These are phyloP conservation scores for Drosophila recens DNA, from an alignment of 2,888 invertebrate species.

Conservation along the genomic window DNA sequence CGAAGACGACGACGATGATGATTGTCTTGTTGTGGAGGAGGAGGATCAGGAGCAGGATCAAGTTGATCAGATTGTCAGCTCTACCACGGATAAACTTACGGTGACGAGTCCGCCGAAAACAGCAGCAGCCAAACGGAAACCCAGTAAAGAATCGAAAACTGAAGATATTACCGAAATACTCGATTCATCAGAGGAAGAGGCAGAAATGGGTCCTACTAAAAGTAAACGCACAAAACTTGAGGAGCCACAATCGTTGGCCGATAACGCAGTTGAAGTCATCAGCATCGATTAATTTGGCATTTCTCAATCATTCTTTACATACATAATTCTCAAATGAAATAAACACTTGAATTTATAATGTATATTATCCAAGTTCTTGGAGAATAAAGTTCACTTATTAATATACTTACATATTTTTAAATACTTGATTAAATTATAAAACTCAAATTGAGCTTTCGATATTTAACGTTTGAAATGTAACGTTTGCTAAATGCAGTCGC, in stretches of 20 bases:
- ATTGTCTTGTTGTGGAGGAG: constrained; percentile 82
- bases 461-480: background rate
- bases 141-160: constrained; percentile 44
- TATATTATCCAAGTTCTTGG: background rate
- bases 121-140: constrained; percentile 78
- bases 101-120: constrained; percentile 46
- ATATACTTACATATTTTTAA: background rate
- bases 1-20: constrained; percentile 78
- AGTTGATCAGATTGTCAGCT: constrained; percentile 41
- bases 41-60: constrained; percentile 81
- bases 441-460: no score
- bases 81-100: constrained; percentile 59
- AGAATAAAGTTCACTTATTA: background rate
- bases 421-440: background rate
- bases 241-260: constrained; percentile 8
- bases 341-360: constrained; percentile 11
- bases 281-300: constrained; percentile 68
- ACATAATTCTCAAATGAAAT: constrained; percentile 28
- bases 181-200: constrained; percentile 76
- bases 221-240: constrained; percentile 60
- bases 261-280: constrained; percentile 59
- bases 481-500: background rate
- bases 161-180: constrained; percentile 73
- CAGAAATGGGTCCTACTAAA: constrained; percentile 63
- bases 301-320: background rate